Evolutionary conservation across 2,113 vertebrate genomes (phyloP).

Genomic region (Clarias macrocephalus): DNA sequence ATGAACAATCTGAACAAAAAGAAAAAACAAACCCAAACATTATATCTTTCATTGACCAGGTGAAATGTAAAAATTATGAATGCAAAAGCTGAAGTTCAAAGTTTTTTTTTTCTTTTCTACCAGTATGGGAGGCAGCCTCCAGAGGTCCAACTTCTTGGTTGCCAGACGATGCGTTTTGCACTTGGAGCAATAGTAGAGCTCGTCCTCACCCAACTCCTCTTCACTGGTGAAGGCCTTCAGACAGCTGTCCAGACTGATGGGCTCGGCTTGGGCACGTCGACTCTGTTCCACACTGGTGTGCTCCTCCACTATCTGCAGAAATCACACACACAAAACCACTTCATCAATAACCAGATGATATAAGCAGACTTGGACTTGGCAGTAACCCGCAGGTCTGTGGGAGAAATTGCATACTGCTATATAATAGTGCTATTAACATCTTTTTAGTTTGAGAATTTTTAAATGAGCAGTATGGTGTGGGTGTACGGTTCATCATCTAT

Average conservation of each 20-base stretch:
- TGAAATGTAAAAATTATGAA: neutral
- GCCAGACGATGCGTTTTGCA: conserved; percentile 94
- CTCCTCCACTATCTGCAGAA: conserved; percentile 87
- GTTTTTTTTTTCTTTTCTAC: conserved; percentile 67
- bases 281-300: conserved; percentile 94
- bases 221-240: conserved; percentile 94
- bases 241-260: conserved; percentile 95
- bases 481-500: neutral
- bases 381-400: neutral
- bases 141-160: conserved; percentile 97
- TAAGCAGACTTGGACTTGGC: neutral
- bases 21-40: neutral
- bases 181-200: conserved; percentile 99
- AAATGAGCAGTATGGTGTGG: neutral
- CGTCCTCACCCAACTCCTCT: conserved; percentile 94
- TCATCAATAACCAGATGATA: neutral
- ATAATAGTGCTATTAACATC: neutral
- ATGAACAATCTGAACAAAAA: conserved; percentile 86
- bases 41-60: neutral
- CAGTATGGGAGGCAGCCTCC: conserved; percentile 95
- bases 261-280: conserved; percentile 90
- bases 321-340: neutral
- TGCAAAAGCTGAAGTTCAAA: neutral
- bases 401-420: neutral
- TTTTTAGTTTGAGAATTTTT: neutral